Percentiles rank a stretch among this genome's conserved stretches.
These are phyloP conservation scores for Podocnemis expansa DNA, from an alignment of 2,113 vertebrate genomes.

Conservation along the genomic window DNA sequence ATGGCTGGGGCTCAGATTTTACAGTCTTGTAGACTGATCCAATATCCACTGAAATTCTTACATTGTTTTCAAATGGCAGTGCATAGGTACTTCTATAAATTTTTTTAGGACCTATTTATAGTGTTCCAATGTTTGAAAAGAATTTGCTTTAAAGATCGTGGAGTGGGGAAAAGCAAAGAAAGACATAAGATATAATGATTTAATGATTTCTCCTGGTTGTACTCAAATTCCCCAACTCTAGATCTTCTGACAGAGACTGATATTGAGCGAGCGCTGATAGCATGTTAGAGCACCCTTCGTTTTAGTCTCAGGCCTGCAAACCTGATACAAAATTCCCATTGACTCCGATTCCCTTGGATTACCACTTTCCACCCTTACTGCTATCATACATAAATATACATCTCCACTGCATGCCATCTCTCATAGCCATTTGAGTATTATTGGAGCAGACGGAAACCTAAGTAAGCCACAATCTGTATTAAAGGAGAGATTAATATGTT, in stretches of 20 bases:
- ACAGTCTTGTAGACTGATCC: background rate
- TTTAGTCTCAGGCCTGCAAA: background rate
- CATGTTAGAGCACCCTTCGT: background rate
- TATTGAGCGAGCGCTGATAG: background rate
- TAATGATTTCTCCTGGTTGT: no score
- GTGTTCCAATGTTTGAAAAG: background rate
- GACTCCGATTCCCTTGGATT: background rate
- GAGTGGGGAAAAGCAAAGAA: background rate
- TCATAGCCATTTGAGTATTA: background rate
- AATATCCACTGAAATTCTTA: background rate
- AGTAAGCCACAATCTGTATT: rapidly evolving
- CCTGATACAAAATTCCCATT: background rate
- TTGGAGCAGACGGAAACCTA: background rate
- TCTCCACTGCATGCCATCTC: background rate
- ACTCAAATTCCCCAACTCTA: background rate
- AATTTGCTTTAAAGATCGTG: rapidly evolving
- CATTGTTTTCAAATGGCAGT: background rate
- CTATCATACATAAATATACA: background rate
- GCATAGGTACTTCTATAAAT: background rate
- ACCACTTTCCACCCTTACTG: background rate
- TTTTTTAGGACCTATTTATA: background rate
- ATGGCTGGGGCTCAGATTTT: background rate
- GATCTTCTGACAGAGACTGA: background rate
- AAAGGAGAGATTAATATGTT: background rate
- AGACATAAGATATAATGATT: background rate